A percentile compares a stretch with the other conserved stretches of the same genome.
Conservation (phyloP, 1,140 invertebrate species). For the Luehdorfia chinensis region DNA sequence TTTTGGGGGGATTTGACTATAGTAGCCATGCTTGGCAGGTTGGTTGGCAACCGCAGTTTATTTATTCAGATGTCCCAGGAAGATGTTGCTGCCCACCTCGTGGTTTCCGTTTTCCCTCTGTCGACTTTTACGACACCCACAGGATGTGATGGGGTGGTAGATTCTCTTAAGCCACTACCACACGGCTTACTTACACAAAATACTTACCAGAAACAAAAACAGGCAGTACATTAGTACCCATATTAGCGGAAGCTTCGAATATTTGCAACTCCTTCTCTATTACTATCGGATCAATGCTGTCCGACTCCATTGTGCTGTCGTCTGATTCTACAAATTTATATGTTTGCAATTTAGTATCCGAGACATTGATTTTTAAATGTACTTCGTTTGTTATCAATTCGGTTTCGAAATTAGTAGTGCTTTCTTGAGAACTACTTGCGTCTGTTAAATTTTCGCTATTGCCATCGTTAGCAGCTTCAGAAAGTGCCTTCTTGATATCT, state of each 20-base stretch:
- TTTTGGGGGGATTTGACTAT: no score
- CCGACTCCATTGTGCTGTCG: constrained; percentile 34
- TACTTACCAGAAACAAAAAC: constrained; percentile 24
- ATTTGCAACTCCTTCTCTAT: constrained; percentile 36
- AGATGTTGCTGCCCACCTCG: no score
- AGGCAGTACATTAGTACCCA: constrained; percentile 24
- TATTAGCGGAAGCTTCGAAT: constrained; percentile 19
- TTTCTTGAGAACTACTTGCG: neutral
- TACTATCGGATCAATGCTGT: constrained; percentile 28
- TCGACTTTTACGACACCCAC: no score
- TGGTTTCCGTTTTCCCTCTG: no score
- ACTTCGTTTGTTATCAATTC: neutral
- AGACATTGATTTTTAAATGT: constrained; percentile 1
- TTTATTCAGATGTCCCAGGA: no score
- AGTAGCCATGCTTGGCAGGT: no score
- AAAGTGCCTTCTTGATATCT: constrained; percentile 16
- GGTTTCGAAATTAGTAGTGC: neutral
- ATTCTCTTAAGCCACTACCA: no score
- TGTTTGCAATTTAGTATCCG: constrained; percentile 6
- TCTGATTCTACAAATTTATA: constrained; percentile 25
- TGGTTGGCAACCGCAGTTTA: no score
- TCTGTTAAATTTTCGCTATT: constrained; percentile 1
- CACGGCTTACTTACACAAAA: no score
- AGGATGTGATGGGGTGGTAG: no score
- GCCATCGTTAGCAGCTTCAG: neutral